These are phyloP conservation scores for Cossypha dichroa DNA, from an alignment of 2,797 vertebrate genomes.

Conservation along the genomic window DNA sequence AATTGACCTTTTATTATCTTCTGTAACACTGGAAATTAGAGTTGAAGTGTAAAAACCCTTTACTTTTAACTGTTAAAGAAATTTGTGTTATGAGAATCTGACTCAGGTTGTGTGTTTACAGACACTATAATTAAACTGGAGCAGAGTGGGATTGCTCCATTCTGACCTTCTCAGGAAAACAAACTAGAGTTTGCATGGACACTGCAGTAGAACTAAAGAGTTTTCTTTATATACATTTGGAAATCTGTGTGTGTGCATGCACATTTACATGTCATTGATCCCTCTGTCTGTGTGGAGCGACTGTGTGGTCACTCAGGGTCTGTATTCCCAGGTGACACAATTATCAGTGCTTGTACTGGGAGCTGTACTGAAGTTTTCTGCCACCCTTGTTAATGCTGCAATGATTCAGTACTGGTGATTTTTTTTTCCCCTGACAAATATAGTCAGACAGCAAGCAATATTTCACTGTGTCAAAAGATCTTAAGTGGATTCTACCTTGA, in stretches of 20 bases:
- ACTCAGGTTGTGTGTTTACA: background rate
- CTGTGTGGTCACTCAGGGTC: background rate
- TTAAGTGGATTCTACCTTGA: background rate
- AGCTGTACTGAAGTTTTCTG: background rate
- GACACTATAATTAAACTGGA: background rate
- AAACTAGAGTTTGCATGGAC: background rate
- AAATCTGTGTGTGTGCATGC: background rate
- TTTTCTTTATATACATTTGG: background rate
- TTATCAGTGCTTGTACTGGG: background rate
- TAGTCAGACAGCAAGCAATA: background rate
- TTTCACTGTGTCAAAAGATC: background rate
- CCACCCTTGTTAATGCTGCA: background rate
- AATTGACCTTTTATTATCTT: background rate
- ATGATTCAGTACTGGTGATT: background rate
- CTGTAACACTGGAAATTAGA: background rate
- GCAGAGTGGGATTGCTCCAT: background rate
- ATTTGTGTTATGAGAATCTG: background rate
- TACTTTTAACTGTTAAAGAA: background rate
- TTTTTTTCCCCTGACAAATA: background rate
- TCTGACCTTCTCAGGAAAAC: background rate
- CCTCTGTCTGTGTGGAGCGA: background rate
- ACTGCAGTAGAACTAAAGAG: background rate
- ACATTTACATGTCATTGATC: too few species aligned
- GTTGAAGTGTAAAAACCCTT: rapidly evolving
- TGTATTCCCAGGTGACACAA: background rate